These are phyloP conservation scores for Tetanocera ferruginea DNA, from an alignment of 2,888 invertebrate species.

Conservation along the genomic window DNA sequence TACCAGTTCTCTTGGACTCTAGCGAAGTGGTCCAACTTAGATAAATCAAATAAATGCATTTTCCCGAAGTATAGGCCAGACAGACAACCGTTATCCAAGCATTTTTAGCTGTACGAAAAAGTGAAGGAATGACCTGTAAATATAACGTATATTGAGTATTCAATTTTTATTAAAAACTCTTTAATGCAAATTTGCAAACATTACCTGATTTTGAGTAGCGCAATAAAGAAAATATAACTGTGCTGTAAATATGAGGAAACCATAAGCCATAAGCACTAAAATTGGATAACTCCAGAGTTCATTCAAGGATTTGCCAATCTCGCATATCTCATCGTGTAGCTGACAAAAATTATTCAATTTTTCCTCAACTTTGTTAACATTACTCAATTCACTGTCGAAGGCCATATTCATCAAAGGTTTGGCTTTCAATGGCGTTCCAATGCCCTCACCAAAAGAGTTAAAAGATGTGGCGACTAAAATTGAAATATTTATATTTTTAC, in stretches of 20 bases:
- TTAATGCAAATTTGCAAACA: neutral
- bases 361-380: constrained; percentile 63
- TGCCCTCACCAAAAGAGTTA: constrained; percentile 57
- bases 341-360: constrained; percentile 68
- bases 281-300: constrained; percentile 69
- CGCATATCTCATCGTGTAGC: constrained; percentile 69
- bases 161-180: neutral
- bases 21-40: constrained; percentile 69
- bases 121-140: constrained; percentile 60
- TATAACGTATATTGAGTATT: neutral
- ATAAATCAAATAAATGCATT: constrained; percentile 68
- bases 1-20: constrained; percentile 68
- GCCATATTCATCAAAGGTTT: constrained; percentile 49
- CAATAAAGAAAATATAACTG: constrained; percentile 69
- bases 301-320: constrained; percentile 67
- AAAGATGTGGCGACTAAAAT: constrained; percentile 55
- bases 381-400: constrained; percentile 60
- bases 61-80: constrained; percentile 65
- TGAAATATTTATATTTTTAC: neutral
- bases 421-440: constrained; percentile 48
- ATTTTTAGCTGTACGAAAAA: constrained; percentile 68
- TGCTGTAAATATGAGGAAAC: constrained; percentile 69
- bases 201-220: constrained; percentile 64
- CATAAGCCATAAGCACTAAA: constrained; percentile 68
- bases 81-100: constrained; percentile 61